Base-by-base conservation (phyloP, 2,797 vertebrate species). In the Eleutherodactylus coqui region DNA sequence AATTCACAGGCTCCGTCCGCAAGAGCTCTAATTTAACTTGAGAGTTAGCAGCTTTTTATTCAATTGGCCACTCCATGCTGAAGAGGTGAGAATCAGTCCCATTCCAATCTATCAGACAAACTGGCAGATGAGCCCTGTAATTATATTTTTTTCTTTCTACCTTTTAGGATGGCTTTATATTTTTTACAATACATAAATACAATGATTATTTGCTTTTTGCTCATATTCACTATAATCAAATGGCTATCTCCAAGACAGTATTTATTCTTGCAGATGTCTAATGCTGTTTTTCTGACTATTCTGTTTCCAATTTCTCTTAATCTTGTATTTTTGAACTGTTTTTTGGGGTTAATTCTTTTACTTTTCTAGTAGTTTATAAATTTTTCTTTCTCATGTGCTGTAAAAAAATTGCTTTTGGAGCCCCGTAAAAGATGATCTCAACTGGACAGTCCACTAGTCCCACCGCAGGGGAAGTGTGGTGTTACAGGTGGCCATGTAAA, bases 31-130 rank as follows among this genome's bases (percentile, higher is more conserved):
- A 83, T 83, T 58, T 55, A 83, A 64, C 49, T 51, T 62, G 75
- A 84, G 34, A 38, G 41, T 80, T 62, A 51, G 55, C 67, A 75
- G 77, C 67, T 80, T 83, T 83, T 78, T 78, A 55, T 83, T 82
- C 36, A 76, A 70, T 86, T 83, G 60, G 58, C 49, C 60, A 55
- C 51, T 79, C 41, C 24, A 79, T 47, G 34, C 51, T 60, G 76
- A 83, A 86, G 73, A 82, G 67, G 72, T 81, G 67, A 77, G 27
- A 69, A 69, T 27, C 55, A 67, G 72, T 69, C 75, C 29, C 83
- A 70, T 67, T 51, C 41, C 45, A 11, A 69, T 85, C 60, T 69
- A 55, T 67, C 45, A 84, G 73, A 77, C 29, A 34, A 67, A 38
- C 43, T 76, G 72, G 27, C 41, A 67, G 24, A 62, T 17, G 43